These are phyloP conservation scores for Laticauda laticaudata DNA, from an alignment of 2,113 vertebrate genomes.

Conservation along the genomic window DNA sequence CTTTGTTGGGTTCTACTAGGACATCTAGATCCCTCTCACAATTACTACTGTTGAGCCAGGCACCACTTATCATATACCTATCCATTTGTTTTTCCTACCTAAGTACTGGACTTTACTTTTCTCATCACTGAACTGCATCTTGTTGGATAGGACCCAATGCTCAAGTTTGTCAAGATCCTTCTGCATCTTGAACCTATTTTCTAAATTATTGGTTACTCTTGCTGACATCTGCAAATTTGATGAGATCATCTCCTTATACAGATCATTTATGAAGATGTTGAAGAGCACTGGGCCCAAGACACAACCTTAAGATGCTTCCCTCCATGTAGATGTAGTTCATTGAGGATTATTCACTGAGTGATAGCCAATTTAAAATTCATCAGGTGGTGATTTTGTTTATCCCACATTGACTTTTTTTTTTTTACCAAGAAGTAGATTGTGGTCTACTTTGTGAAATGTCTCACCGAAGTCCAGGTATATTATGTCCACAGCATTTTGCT, in stretches of 20 bases:
- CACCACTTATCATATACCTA: not conserved
- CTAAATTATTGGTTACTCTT: not conserved
- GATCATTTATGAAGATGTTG: not conserved
- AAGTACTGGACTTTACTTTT: not conserved
- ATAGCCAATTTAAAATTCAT: not conserved
- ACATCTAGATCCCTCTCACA: not conserved
- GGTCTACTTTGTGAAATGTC: too few relatives aligned
- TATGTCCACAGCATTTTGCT: not conserved
- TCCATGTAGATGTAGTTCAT: not conserved
- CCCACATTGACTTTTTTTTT: not conserved
- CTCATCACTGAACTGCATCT: not conserved
- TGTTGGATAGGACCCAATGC: not conserved
- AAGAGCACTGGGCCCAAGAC: not conserved
- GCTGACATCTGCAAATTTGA: not conserved
- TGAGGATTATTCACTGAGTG: not conserved
- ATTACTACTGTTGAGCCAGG: not conserved
- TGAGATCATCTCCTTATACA: not conserved
- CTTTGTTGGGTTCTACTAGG: not conserved
- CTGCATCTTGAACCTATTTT: not conserved
- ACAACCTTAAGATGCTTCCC: not conserved
- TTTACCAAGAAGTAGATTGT: not conserved
- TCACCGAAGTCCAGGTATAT: not conserved
- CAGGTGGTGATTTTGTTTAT: not conserved
- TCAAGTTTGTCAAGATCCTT: not conserved
- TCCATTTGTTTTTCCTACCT: not conserved